Conservation (phyloP, 2,797 vertebrate genomes). For the Triplophysa bombifrons region DNA sequence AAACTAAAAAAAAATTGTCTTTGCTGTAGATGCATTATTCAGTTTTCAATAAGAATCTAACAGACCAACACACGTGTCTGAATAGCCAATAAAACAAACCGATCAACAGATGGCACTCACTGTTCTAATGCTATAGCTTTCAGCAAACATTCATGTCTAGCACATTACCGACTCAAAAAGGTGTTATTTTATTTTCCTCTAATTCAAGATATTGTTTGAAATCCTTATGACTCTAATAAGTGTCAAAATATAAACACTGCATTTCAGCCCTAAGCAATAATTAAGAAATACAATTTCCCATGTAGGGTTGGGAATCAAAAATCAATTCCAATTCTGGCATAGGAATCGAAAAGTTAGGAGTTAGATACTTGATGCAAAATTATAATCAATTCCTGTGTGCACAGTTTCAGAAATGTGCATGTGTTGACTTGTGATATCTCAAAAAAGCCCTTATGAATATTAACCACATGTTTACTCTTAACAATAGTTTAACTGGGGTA, state of each 20-base stretch:
- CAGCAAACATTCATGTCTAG: not conserved
- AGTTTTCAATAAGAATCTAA: not conserved
- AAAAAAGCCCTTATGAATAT: too few species aligned
- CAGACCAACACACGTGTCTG: not conserved
- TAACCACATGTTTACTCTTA: too few species aligned
- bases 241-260: not conserved
- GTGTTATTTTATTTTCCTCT: not conserved
- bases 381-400: too few species aligned
- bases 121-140: not conserved
- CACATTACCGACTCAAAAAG: not conserved
- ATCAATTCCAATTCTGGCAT: too few species aligned
- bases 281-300: too few species aligned
- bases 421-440: too few species aligned
- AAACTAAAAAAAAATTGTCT: not conserved
- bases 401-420: too few species aligned
- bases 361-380: too few species aligned
- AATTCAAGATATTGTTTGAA: not conserved
- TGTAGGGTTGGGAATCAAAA: too few species aligned
- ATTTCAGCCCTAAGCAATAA: not conserved
- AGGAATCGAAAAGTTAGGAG: too few species aligned
- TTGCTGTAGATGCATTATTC: not conserved
- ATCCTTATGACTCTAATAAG: too few species aligned
- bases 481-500: too few species aligned
- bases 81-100: not conserved
- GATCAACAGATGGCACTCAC: not conserved